These are phyloP conservation scores for Agrochola circellaris DNA, from an alignment of 2,888 invertebrate genomes.

Conservation along the genomic window DNA sequence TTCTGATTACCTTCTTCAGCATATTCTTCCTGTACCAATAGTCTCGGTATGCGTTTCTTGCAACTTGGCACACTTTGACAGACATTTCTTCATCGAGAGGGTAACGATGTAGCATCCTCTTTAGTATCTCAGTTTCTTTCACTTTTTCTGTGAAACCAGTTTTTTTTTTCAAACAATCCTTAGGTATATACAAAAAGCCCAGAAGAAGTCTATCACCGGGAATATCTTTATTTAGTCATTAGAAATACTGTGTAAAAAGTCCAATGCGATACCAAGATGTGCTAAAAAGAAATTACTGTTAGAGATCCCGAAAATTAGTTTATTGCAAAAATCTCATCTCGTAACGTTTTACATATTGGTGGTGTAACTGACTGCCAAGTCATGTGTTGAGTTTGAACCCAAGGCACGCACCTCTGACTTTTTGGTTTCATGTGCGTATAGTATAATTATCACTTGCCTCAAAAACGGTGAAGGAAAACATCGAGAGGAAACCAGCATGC, in stretches of 20 bases:
- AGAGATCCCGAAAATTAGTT: not conserved
- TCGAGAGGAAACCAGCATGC: too few relatives aligned
- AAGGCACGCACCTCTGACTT: too few relatives aligned
- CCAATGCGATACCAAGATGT: too few relatives aligned
- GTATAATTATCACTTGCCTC: too few relatives aligned
- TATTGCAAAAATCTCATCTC: too few relatives aligned
- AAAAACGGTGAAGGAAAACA: too few relatives aligned
- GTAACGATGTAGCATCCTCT: slow-evolving; percentile 74
- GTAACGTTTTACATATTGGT: too few relatives aligned
- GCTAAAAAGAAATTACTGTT: not conserved
- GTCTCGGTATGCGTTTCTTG: slow-evolving; percentile 84
- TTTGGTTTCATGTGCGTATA: too few relatives aligned
- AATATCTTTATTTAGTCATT: not conserved
- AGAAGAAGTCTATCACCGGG: not conserved
- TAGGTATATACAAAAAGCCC: not conserved
- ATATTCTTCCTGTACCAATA: slow-evolving; percentile 85
- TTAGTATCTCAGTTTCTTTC: slow-evolving; percentile 80
- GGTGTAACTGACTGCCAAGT: too few relatives aligned
- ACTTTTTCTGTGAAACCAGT: slow-evolving; percentile 75
- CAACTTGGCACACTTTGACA: slow-evolving; percentile 81
- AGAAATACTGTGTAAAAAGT: too few relatives aligned
- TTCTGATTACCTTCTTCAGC: slow-evolving; percentile 75
- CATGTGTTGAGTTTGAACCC: too few relatives aligned
- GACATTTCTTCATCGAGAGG: slow-evolving; percentile 81
- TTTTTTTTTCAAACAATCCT: not conserved